Base-by-base conservation (phyloP, 2,888 invertebrate species). In the Terebella lapidaria region DNA sequence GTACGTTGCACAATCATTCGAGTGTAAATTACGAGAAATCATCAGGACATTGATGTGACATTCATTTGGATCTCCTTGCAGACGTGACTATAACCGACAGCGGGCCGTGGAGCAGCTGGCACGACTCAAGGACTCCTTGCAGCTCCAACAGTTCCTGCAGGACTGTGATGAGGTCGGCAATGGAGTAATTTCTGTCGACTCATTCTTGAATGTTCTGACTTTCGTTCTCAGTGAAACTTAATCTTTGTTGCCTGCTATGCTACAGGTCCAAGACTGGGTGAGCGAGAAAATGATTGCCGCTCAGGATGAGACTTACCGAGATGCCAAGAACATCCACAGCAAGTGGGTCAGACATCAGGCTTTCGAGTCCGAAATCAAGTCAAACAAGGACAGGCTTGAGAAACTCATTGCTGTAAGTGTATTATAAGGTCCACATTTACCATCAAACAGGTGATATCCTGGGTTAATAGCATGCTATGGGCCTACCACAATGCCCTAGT, bases 311-410 rank as follows among this genome's bases (percentile, higher is more conserved):
- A 95, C 96, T 0, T 99, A 99, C 83, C 68, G 81, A 61, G 95
- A 95, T 70, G 96, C 99, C 18, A 99, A 99, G 82, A 99, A 97
- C 1, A 93, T 99, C 62, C 99, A 99, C 82, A 95, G 95, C 68
- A 99, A 99, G 81, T 99, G 97, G 92, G 95, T 97, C 1, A 86
- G 97, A 58, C 99, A 99, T 84, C 97, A 99, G 82, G 99, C 99
- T 0, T 99, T 99, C 82, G 97, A 97, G 82, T 94, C 96, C 0
- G 99, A 99, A 83, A 94, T 99, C 68, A 94, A 92, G 5, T 94
- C 99, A 54, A 99, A 99, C 73, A 83, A 83, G 64, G 81, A 81
- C 59, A 72, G 80, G 51, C 72, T 82, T n/a, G 70, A 72, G 26
- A 71, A 78, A 61, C 70, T 81, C 27, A 69, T 73, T 57, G 68